A percentile compares a stretch with the other conserved stretches of the same genome.
phyloP scores from a whole-genome alignment of 2,888 invertebrate genomes.

The Tiliacea citrago region DNA sequence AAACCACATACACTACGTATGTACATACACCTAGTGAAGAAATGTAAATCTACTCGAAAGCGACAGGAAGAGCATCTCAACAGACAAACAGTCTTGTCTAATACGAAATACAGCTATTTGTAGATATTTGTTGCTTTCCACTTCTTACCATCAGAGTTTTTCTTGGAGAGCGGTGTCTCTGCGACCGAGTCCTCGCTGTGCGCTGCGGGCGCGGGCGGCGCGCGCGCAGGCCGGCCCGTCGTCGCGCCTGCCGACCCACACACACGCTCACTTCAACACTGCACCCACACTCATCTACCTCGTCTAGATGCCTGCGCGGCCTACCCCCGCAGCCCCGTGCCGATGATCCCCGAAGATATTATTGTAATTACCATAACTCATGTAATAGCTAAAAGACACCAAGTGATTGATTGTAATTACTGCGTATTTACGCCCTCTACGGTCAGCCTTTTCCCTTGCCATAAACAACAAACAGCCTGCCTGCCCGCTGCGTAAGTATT shows the following conservation, averaged over 20 bases:
- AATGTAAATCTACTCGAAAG: conserved; percentile 78
- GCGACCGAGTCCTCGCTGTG: conserved; percentile 96
- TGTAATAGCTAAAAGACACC: conserved; percentile 25
- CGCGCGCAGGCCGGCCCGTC: conserved; percentile 83
- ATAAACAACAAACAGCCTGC: conserved; percentile 71
- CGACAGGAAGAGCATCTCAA: conserved; percentile 82
- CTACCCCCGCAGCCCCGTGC: conserved; percentile 15
- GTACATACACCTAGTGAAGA: conserved; percentile 73
- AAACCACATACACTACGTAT: conserved; percentile 72
- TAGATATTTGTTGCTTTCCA: conserved; percentile 68
- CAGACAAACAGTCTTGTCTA: conserved; percentile 78
- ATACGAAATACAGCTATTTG: conserved; percentile 75
- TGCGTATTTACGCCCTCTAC: conserved; percentile 48
- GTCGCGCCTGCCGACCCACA: conserved; percentile 89
- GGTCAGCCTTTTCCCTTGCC: conserved; percentile 63
- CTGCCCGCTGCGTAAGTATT: conserved; percentile 71
- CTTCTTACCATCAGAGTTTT: conserved; percentile 96
- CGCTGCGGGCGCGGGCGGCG: conserved; percentile 91
- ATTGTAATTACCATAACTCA: conserved; percentile 16
- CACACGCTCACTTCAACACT: conserved; percentile 86
- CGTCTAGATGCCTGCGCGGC: conserved; percentile 29
- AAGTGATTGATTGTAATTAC: conserved; percentile 48
- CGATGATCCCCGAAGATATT: conserved; percentile 19
- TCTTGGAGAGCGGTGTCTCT: conserved; percentile 95
- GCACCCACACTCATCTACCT: conserved; percentile 59